Evolutionary conservation across 2,888 invertebrate genomes (phyloP), one percentile per base, ranked within the genome.

Genomic region (Cosmia trapezina): DNA sequence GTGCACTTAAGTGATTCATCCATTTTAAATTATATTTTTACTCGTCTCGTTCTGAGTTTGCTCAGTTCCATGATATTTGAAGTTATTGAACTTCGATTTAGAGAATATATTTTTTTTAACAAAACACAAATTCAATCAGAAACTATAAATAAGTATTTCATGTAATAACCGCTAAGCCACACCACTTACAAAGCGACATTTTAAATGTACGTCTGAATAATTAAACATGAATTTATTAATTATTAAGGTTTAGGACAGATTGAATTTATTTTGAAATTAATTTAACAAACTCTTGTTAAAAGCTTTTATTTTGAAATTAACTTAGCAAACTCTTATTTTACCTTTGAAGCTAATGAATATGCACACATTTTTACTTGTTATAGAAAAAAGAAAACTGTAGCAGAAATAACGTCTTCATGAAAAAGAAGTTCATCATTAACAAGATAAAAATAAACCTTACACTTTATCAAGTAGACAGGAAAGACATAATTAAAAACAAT

Each of bases 181-280:
- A 80, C 43, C 79, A 62, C 61, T 41, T 9, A 37, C 4, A 6
- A 2, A 41, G 33, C 41, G 9, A 19, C 45, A 45, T 9, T 47
- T 57, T 45, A n/a, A 56, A 69, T 45, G 11, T 41, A 33, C 22
- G 14, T 70, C 41, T 70, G 57, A 70, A 59, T 63, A 47, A 78
- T 71, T 37, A 49, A n/a, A n/a, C n/a, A n/a, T n/a, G n/a, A n/a
- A n/a, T n/a, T n/a, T n/a, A n/a, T n/a, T 63, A 47, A 78, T 71
- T 37, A 49, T 43, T 49, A 11, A 8, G 14, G 22, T 47, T 61
- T 66, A 9, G 22, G 14, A 14, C 28, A 43, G 14, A 43, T 43
- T 41, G 4, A 51, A 37, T 43, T 33, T 43, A 43, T 57, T 62
- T 57, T 33, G 4, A 43, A 33, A n/a, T 12, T 19, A 7, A 19